phyloP scores from a whole-genome alignment of 2,888 invertebrate genomes.

The Morinoia aosen region DNA sequence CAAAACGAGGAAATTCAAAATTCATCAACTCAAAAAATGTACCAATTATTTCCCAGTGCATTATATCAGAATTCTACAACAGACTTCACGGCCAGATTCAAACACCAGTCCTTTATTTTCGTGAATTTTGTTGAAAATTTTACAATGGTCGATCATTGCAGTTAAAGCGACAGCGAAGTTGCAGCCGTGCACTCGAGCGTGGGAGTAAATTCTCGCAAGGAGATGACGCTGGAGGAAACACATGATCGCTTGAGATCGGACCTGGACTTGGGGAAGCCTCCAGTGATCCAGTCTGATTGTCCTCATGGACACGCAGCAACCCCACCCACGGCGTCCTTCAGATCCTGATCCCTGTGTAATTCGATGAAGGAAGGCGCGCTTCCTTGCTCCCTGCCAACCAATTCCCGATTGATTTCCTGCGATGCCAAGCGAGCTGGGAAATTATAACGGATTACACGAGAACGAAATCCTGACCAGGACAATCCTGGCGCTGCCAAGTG shows the following conservation, averaged over 20 bases:
- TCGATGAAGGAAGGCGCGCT: not conserved
- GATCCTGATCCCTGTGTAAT: not conserved
- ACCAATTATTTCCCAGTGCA: too few relatives aligned
- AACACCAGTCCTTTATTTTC: too few relatives aligned
- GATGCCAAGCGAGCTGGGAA: not conserved
- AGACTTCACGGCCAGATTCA: too few relatives aligned
- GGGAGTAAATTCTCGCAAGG: not conserved
- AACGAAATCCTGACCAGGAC: not conserved
- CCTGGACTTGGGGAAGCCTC: not conserved
- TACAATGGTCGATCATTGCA: not conserved
- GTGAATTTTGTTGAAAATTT: too few relatives aligned
- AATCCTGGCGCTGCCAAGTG: not conserved
- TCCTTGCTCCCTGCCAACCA: not conserved
- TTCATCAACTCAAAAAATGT: too few relatives aligned
- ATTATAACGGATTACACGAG: not conserved
- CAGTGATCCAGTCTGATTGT: not conserved
- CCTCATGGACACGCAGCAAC: not conserved
- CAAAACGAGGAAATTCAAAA: too few relatives aligned
- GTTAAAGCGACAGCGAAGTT: not conserved
- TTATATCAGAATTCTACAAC: too few relatives aligned
- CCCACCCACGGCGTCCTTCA: not conserved
- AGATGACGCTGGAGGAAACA: not conserved
- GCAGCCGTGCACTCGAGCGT: not conserved
- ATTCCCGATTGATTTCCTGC: not conserved
- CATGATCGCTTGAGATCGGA: not conserved